These are phyloP conservation scores for Cardinalis cardinalis DNA, from an alignment of 2,113 vertebrate species.

Conservation along the genomic window DNA sequence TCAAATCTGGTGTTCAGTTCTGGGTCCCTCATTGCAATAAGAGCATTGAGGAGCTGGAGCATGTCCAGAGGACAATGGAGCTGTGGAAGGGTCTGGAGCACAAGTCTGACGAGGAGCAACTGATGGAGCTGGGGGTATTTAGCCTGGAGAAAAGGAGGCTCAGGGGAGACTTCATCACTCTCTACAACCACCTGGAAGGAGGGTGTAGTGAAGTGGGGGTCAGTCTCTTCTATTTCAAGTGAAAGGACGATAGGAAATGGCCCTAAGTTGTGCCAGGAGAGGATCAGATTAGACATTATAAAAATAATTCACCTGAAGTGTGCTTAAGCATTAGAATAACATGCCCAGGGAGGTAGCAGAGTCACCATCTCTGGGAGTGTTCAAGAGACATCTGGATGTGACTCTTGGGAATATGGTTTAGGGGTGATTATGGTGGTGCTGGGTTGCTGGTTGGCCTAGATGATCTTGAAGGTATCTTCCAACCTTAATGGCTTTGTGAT, in stretches of 20 bases:
- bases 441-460: background rate
- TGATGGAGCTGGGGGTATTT: background rate
- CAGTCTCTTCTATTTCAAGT: background rate
- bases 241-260: background rate
- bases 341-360: background rate
- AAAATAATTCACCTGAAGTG: background rate
- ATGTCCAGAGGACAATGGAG: fast-evolving
- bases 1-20: background rate
- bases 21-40: background rate
- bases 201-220: background rate
- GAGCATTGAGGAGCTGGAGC: fast-evolving
- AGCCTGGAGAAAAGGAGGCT: background rate
- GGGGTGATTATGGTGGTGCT: background rate
- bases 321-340: background rate
- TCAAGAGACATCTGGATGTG: background rate
- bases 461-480: background rate
- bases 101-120: background rate
- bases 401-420: background rate
- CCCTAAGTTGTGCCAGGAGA: background rate
- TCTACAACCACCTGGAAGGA: background rate
- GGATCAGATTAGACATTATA: background rate
- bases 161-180: background rate
- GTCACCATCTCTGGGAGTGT: background rate
- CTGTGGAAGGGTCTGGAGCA: background rate
- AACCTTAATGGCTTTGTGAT: background rate